phyloP scores from a whole-genome alignment of 1,140 invertebrate genomes.

The Formica selysi region DNA sequence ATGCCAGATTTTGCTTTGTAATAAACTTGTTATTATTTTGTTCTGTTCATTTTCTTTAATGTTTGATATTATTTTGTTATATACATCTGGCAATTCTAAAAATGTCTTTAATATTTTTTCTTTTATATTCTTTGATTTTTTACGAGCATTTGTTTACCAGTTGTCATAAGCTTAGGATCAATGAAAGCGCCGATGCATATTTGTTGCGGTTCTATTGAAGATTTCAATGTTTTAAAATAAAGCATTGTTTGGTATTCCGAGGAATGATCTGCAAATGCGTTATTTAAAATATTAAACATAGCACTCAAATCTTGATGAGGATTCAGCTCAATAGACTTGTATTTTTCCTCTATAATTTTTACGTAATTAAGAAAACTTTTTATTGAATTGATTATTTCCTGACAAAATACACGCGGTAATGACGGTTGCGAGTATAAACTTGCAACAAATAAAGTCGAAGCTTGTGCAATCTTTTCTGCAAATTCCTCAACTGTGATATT shows the following conservation, averaged over 20 bases:
- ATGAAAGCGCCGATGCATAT: background rate
- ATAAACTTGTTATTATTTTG: background rate
- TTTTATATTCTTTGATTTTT: constrained; percentile 7
- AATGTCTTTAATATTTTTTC: constrained; percentile 17
- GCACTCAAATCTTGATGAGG: background rate
- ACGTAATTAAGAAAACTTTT: background rate
- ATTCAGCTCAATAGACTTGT: background rate
- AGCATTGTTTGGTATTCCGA: constrained; percentile 10
- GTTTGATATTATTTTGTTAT: constrained; percentile 8
- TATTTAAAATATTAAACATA: constrained; percentile 20
- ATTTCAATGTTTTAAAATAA: constrained; percentile 15
- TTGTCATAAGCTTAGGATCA: background rate
- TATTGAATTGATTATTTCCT: constrained; percentile 2
- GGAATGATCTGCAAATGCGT: background rate
- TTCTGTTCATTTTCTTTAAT: background rate
- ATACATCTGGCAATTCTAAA: constrained; percentile 8
- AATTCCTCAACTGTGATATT: background rate
- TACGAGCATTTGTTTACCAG: background rate
- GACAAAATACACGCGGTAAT: constrained; percentile 11
- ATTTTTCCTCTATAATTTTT: constrained; percentile 8
- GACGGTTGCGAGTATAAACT: constrained; percentile 13
- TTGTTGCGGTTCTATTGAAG: constrained; percentile 16
- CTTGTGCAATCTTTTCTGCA: background rate
- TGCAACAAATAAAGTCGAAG: constrained; percentile 10
- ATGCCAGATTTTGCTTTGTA: background rate